Evolutionary conservation across 2,888 invertebrate species (phyloP).

Genomic region (Lasioglossum pauxillum): DNA sequence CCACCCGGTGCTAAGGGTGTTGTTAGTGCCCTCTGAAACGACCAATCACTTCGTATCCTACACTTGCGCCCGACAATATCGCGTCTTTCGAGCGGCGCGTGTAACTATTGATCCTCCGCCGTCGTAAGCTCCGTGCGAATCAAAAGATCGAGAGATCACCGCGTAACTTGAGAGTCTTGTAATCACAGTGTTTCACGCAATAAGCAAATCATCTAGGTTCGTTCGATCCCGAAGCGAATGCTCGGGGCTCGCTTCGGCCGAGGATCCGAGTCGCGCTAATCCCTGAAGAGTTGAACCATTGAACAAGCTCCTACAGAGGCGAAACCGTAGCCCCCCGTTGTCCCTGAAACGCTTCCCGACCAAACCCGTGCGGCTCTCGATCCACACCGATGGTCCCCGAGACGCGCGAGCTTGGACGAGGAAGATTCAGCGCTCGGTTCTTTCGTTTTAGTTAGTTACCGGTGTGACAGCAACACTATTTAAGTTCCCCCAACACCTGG

Average conservation of each 20-base stretch:
- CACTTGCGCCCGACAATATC: slow-evolving; percentile 13
- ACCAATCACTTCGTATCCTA: slow-evolving; percentile 72
- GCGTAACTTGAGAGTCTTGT: background rate
- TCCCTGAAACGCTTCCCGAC: slow-evolving; percentile 10
- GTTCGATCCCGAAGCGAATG: background rate
- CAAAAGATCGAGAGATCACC: background rate
- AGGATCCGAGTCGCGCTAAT: background rate
- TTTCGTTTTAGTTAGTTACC: background rate
- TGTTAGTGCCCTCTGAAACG: slow-evolving; percentile 89
- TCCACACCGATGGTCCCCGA: background rate
- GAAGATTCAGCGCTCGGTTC: slow-evolving; percentile 3
- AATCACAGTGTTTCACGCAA: background rate
- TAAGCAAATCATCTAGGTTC: background rate
- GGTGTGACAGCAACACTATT: background rate
- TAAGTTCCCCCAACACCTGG: background rate
- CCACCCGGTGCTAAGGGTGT: slow-evolving; percentile 94
- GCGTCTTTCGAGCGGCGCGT: background rate
- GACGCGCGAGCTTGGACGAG: background rate
- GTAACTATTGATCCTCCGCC: slow-evolving; percentile 29
- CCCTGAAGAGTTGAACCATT: slow-evolving; percentile 11
- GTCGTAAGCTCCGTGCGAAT: background rate
- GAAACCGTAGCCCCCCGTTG: background rate
- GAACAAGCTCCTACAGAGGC: background rate
- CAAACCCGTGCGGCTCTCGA: background rate
- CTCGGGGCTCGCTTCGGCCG: background rate